Evolutionary conservation across 37 sponge, comb jelly and placozoan species (phyloP).

Genomic region (Aphrocallistes beatrix): DNA sequence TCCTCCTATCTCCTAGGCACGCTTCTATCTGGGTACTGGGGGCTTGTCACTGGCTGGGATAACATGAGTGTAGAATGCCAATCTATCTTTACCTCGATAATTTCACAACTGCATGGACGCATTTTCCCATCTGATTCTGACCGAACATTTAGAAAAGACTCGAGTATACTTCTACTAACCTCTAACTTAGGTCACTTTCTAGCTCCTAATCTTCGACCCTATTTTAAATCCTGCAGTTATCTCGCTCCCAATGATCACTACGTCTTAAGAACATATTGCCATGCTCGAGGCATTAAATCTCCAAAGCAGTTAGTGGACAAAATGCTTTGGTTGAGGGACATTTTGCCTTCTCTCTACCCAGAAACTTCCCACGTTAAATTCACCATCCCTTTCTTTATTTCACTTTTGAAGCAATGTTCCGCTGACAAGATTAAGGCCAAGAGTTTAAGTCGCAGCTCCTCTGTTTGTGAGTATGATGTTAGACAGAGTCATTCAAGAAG

Average conservation of each 20-base stretch:
- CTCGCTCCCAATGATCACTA: neutral
- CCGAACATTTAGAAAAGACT: neutral
- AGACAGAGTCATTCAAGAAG: neutral
- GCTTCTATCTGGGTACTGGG: neutral
- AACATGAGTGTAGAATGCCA: neutral
- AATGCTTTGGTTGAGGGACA: constrained; percentile 11
- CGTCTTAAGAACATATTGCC: neutral
- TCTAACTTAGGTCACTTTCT: neutral
- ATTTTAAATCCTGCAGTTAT: constrained; percentile 10
- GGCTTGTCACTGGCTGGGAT: neutral
- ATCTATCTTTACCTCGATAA: neutral
- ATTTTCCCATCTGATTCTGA: neutral
- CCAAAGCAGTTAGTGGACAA: neutral
- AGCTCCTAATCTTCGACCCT: neutral
- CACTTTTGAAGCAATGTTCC: neutral
- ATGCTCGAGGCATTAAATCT: neutral
- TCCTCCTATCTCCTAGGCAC: neutral
- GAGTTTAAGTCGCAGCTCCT: neutral
- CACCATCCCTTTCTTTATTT: neutral
- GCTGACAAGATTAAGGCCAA: neutral
- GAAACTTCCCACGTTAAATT: neutral
- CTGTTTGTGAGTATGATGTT: neutral
- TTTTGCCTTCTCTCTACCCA: neutral
- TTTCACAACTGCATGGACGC: neutral
- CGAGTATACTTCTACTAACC: neutral